phyloP scores from a whole-genome alignment of 2,888 invertebrate species.

The Caenorhabditis becei region DNA sequence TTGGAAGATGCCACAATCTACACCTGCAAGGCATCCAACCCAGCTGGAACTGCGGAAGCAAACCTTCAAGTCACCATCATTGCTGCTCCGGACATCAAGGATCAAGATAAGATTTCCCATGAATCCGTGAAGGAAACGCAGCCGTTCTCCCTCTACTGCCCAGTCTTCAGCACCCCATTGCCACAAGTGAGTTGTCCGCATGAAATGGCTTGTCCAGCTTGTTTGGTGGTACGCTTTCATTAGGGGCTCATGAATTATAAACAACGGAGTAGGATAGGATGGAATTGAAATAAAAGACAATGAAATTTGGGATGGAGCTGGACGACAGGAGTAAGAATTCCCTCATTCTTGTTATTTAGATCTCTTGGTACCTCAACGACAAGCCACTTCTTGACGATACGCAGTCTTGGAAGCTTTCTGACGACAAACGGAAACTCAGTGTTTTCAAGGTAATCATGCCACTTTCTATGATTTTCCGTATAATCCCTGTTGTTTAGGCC shows the following conservation, averaged over 20 bases:
- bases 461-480: background rate
- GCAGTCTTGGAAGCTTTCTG: constrained; percentile 71
- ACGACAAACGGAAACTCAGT: constrained; percentile 77
- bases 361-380: constrained; percentile 78
- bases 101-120: constrained; percentile 67
- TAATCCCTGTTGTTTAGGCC: constrained; percentile 49
- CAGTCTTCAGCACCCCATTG: constrained; percentile 78
- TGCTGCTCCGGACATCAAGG: constrained; percentile 78
- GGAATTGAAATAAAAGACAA: background rate
- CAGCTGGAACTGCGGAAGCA: constrained; percentile 85
- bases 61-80: constrained; percentile 85
- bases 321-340: background rate
- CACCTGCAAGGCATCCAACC: constrained; percentile 85
- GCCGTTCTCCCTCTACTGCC: constrained; percentile 79
- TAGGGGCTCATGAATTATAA: constrained; percentile 15
- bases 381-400: constrained; percentile 71
- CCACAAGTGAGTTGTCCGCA: constrained; percentile 60
- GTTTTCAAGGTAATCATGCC: constrained; percentile 61
- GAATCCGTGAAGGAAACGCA: constrained; percentile 72
- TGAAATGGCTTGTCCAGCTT: background rate
- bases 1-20: constrained; percentile 84
- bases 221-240: background rate
- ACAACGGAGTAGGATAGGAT: background rate
- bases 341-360: constrained; percentile 63
- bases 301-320: too few relatives aligned